A percentile compares a stretch with the other conserved stretches of the same genome.
phyloP scores from a whole-genome alignment of 2,888 invertebrate species.

The Elegia similella region DNA sequence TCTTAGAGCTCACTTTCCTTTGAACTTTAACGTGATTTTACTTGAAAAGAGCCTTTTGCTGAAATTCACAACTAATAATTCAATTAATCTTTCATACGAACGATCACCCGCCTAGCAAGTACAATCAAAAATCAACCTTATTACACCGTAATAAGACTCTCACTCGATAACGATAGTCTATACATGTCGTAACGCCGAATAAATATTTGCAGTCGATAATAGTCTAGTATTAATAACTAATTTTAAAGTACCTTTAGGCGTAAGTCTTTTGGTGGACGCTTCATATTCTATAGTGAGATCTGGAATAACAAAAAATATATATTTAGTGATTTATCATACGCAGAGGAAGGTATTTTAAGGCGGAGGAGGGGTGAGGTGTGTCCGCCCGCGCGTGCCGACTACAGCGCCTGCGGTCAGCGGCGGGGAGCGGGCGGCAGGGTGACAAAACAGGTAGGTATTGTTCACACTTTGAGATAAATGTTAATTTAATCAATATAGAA shows the following conservation, averaged over 20 bases:
- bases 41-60: not conserved
- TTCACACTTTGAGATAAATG: too few species aligned
- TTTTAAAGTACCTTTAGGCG: constrained; percentile 36
- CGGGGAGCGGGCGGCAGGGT: too few species aligned
- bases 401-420: too few species aligned
- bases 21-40: too few species aligned
- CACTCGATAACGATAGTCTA: constrained; percentile 35
- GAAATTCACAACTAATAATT: not conserved
- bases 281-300: constrained; percentile 46
- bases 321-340: too few species aligned
- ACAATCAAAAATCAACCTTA: constrained; percentile 20
- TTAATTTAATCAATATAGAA: too few species aligned
- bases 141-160: constrained; percentile 26
- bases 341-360: too few species aligned
- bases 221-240: constrained; percentile 33
- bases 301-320: constrained; percentile 34
- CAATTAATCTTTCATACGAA: not conserved
- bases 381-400: too few species aligned
- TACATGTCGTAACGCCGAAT: constrained; percentile 38
- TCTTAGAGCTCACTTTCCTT: too few species aligned
- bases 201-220: constrained; percentile 37
- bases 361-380: too few species aligned
- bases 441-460: too few species aligned
- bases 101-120: constrained; percentile 1
- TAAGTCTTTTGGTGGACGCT: constrained; percentile 63